These are phyloP conservation scores for Pachypanchax playfairii DNA, from an alignment of 2,113 vertebrate genomes.

Conservation along the genomic window DNA sequence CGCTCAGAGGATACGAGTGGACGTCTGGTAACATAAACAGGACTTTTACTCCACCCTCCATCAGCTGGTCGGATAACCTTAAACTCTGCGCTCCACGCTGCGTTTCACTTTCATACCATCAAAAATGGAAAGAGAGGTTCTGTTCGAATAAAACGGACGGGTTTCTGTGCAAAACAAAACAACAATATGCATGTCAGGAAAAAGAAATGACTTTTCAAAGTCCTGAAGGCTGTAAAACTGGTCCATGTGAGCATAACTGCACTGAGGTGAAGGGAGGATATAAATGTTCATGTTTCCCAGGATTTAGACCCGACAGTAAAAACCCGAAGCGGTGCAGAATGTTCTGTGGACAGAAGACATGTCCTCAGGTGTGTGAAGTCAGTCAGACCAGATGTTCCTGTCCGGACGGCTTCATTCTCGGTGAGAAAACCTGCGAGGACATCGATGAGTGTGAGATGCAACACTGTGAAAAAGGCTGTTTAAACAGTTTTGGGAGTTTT, in stretches of 20 bases:
- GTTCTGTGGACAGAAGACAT: constrained; percentile 48
- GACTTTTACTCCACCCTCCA: constrained; percentile 10
- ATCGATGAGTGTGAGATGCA: constrained; percentile 35
- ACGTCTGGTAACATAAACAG: constrained; percentile 2
- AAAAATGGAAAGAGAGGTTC: constrained; percentile 49
- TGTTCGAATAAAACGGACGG: constrained; percentile 65
- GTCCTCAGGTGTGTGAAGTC: constrained; percentile 21
- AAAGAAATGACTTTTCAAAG: constrained; percentile 7
- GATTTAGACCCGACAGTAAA: constrained; percentile 34
- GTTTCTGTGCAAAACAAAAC: constrained; percentile 66
- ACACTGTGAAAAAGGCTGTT: constrained; percentile 12
- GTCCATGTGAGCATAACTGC: constrained; percentile 65
- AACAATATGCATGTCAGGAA: constrained; percentile 42
- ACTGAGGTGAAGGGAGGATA: constrained; percentile 36
- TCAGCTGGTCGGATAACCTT: constrained; percentile 41
- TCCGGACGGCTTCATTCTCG: constrained; percentile 26
- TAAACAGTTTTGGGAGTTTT: constrained; percentile 60
- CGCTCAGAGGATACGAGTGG: constrained; percentile 65
- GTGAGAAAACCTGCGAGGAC: constrained; percentile 13
- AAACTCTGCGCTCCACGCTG: constrained; percentile 61
- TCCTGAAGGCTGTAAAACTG: constrained; percentile 3
- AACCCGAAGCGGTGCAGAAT: constrained; percentile 29
- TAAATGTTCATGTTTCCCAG: constrained; percentile 57
- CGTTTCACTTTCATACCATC: constrained; percentile 58
- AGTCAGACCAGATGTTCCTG: background rate